Conservation (phyloP, 1,140 invertebrate genomes). For the Scylla paramamosain region DNA sequence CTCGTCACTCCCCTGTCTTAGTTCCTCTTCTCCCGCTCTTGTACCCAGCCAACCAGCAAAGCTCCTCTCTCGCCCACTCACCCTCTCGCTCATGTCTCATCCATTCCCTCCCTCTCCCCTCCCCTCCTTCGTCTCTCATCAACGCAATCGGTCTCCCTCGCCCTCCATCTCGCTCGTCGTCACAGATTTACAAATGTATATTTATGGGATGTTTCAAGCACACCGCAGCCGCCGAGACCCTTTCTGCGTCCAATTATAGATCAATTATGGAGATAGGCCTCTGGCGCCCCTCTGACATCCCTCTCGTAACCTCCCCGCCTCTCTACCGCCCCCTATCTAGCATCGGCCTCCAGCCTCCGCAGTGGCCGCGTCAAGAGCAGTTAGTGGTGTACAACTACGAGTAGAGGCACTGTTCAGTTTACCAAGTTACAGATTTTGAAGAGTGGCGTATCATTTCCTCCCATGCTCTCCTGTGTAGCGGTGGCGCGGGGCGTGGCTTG, state of each 20-base stretch:
- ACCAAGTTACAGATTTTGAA: neutral
- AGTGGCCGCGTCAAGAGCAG: neutral
- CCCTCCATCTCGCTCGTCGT: constrained; percentile 46
- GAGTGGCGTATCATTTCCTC: neutral
- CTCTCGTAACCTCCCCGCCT: neutral
- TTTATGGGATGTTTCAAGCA: constrained; percentile 64
- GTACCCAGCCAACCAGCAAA: neutral
- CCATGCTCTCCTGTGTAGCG: no score
- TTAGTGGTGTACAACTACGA: neutral
- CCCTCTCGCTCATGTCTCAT: neutral
- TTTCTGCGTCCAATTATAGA: constrained; percentile 61
- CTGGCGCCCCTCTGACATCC: neutral
- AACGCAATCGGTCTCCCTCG: neutral
- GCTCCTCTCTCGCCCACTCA: neutral
- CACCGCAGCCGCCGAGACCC: constrained; percentile 22
- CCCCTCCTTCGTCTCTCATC: neutral
- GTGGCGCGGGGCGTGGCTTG: neutral
- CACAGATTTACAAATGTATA: constrained; percentile 65
- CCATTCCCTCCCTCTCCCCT: neutral
- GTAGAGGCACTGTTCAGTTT: neutral
- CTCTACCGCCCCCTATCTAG: neutral
- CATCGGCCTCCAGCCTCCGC: neutral
- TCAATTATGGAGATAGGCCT: constrained; percentile 51
- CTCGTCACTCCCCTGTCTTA: neutral
- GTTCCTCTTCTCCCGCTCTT: neutral